Evolutionary conservation across 2,797 vertebrate genomes (phyloP).

Genomic region (Cirrhinus mrigala): DNA sequence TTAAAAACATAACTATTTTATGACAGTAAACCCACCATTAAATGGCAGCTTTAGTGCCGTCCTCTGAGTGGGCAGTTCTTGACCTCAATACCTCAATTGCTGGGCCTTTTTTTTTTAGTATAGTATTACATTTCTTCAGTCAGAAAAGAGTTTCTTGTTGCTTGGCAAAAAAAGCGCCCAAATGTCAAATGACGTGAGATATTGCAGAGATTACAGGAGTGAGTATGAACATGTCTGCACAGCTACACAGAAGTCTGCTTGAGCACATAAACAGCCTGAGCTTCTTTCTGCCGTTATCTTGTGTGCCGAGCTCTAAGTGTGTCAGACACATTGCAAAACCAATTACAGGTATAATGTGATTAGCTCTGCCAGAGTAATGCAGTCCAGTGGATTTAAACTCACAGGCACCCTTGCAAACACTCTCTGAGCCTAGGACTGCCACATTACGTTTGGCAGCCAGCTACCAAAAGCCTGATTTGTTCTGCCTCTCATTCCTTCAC

Average conservation of each 20-base stretch:
- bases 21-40: too few relatives aligned
- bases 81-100: too few relatives aligned
- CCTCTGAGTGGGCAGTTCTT: too few relatives aligned
- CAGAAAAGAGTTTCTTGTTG: slow-evolving; percentile 6
- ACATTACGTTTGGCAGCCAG: slow-evolving; percentile 32
- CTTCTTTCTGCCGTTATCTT: slow-evolving; percentile 43
- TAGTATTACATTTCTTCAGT: not conserved
- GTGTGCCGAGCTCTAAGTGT: slow-evolving; percentile 29
- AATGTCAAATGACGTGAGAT: slow-evolving; percentile 30
- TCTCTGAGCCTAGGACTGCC: slow-evolving; percentile 15
- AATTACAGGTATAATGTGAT: slow-evolving; percentile 66
- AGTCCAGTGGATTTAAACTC: slow-evolving; percentile 53
- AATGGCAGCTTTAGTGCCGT: too few relatives aligned
- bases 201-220: slow-evolving; percentile 30
- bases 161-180: not conserved
- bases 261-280: slow-evolving; percentile 49
- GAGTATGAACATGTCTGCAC: slow-evolving; percentile 35
- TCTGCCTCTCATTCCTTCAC: slow-evolving; percentile 36
- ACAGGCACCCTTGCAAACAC: slow-evolving; percentile 34
- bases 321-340: slow-evolving; percentile 58
- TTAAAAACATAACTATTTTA: too few relatives aligned
- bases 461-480: slow-evolving; percentile 40
- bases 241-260: slow-evolving; percentile 14
- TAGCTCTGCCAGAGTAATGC: slow-evolving; percentile 60
- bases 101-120: not conserved